Evolutionary conservation across 2,888 invertebrate genomes (phyloP).

Genomic region (Aphrophora alni): DNA sequence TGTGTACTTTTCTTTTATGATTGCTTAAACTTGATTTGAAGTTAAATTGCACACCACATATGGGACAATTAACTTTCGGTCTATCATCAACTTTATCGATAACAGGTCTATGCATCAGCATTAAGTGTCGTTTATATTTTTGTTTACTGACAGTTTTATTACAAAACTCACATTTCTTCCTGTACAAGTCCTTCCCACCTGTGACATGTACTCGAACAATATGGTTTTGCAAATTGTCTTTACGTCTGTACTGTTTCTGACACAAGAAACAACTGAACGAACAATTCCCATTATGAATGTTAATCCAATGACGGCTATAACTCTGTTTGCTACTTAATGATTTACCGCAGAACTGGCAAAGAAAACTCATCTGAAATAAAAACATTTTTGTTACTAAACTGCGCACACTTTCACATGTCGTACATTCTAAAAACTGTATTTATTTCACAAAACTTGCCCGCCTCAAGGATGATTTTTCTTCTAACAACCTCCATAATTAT

Average conservation of each 20-base stretch:
- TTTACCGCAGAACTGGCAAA: background rate
- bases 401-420: too few relatives aligned
- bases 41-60: background rate
- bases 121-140: background rate
- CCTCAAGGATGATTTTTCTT: too few relatives aligned
- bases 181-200: background rate
- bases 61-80: background rate
- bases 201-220: background rate
- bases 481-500: too few relatives aligned
- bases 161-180: background rate
- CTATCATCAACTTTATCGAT: background rate
- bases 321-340: background rate
- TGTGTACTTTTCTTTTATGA: background rate
- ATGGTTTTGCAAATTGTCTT: background rate
- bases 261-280: background rate
- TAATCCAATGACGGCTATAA: background rate
- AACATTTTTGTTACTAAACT: background rate
- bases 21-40: background rate
- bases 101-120: background rate
- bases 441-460: too few relatives aligned
- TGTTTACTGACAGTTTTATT: background rate
- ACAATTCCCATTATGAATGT: background rate
- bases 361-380: background rate
- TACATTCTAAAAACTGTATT: too few relatives aligned
- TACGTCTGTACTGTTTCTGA: background rate